Conservation (phyloP, 2,888 invertebrate genomes). For the Leucania comma region DNA sequence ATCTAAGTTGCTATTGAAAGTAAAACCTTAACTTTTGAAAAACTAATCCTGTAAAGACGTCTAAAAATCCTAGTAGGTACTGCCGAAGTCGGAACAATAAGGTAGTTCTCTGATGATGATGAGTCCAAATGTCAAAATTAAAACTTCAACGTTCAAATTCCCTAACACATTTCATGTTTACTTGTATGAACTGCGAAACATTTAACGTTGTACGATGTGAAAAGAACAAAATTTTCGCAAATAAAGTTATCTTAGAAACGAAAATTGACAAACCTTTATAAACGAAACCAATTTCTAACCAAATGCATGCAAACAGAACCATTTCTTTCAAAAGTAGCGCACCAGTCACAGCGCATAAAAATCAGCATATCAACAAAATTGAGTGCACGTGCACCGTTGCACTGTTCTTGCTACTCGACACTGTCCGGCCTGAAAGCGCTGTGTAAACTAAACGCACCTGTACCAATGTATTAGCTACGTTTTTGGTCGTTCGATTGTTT, state of each 20-base stretch:
- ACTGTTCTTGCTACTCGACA: slow-evolving; percentile 35
- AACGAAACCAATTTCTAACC: neutral
- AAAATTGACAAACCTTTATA: neutral
- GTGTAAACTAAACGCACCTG: slow-evolving; percentile 65
- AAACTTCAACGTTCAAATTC: too few relatives aligned
- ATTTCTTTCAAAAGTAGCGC: slow-evolving; percentile 9
- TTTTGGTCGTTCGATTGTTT: neutral
- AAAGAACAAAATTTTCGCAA: too few relatives aligned
- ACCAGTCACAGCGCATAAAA: slow-evolving; percentile 36
- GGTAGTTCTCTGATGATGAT: too few relatives aligned
- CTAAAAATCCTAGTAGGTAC: too few relatives aligned
- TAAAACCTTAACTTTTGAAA: too few relatives aligned
- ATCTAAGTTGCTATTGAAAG: too few relatives aligned
- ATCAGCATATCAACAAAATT: slow-evolving; percentile 40
- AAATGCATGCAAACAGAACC: neutral
- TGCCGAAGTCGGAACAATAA: too few relatives aligned
- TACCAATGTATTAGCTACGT: slow-evolving; percentile 60
- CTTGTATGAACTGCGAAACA: neutral
- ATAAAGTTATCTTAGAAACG: neutral
- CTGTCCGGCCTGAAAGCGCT: slow-evolving; percentile 56
- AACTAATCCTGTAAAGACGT: too few relatives aligned
- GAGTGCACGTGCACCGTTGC: slow-evolving; percentile 39
- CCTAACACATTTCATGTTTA: too few relatives aligned
- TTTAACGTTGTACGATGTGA: neutral
- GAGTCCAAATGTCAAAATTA: too few relatives aligned